phyloP scores from a whole-genome alignment of 1,140 invertebrate species.

The Drosophila sp. region DNA sequence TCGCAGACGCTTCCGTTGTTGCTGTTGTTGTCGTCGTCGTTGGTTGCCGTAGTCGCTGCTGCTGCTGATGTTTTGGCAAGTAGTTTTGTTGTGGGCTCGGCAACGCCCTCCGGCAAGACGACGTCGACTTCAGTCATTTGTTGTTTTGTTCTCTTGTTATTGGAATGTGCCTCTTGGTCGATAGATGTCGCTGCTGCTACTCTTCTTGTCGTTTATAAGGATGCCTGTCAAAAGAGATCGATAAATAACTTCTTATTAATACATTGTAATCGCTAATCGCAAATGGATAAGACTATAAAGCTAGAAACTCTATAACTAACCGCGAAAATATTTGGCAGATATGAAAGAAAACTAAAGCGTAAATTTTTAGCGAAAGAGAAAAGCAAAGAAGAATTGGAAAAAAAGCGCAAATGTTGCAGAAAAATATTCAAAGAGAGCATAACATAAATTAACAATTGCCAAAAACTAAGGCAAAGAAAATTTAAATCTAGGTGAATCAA shows the following conservation, averaged over 20 bases:
- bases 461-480: slow-evolving; percentile 50
- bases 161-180: slow-evolving; percentile 68
- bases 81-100: slow-evolving; percentile 71
- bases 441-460: slow-evolving; percentile 39
- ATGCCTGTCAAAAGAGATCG: slow-evolving; percentile 36
- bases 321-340: slow-evolving; percentile 75
- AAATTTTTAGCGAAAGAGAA: slow-evolving; percentile 56
- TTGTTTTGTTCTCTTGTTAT: slow-evolving; percentile 44
- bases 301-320: slow-evolving; percentile 32
- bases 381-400: slow-evolving; percentile 54
- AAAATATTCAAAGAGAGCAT: slow-evolving; percentile 44
- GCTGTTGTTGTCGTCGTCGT: slow-evolving; percentile 23
- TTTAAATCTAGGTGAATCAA: slow-evolving; percentile 74
- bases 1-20: slow-evolving; percentile 21
- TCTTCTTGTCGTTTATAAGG: slow-evolving; percentile 39
- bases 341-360: slow-evolving; percentile 64
- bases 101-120: slow-evolving; percentile 80
- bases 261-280: slow-evolving; percentile 9
- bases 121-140: slow-evolving; percentile 84
- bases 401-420: slow-evolving; percentile 62
- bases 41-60: slow-evolving; percentile 10
- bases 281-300: slow-evolving; percentile 11
- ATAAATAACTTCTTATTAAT: slow-evolving; percentile 28
- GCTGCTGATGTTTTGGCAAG: slow-evolving; percentile 61
- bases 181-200: slow-evolving; percentile 36